Evolutionary conservation across 2,888 invertebrate genomes (phyloP).

Genomic region (Nymphalis polychloros): DNA sequence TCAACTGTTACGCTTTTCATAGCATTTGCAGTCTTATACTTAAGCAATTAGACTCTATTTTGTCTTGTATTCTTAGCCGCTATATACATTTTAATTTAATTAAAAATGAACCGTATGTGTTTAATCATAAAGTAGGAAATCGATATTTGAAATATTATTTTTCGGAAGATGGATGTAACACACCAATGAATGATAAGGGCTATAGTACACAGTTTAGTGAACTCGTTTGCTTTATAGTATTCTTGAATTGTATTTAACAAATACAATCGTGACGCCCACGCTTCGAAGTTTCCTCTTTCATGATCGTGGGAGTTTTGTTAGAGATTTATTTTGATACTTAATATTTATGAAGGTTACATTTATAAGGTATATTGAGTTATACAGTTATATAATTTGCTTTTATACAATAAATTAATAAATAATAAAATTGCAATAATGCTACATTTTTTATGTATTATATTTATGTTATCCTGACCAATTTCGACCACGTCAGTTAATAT

Average conservation of each 20-base stretch:
- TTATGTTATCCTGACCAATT: too few species aligned
- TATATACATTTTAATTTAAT: too few species aligned
- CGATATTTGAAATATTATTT: not conserved
- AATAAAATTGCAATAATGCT: not conserved
- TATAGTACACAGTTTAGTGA: not conserved
- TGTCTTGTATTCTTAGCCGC: not conserved
- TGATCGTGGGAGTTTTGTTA: constrained; percentile 5
- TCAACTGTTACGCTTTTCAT: not conserved
- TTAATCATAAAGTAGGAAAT: not conserved
- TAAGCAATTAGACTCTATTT: not conserved
- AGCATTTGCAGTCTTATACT: constrained; percentile 9
- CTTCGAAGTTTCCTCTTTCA: not conserved
- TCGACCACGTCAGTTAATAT: too few species aligned
- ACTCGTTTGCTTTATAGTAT: not conserved
- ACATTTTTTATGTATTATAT: too few species aligned
- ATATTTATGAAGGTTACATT: not conserved
- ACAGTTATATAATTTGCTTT: not conserved
- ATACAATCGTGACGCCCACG: constrained; percentile 7
- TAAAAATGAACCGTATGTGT: not conserved
- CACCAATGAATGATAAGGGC: not conserved
- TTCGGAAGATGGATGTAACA: not conserved
- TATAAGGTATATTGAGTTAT: not conserved
- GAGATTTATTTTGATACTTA: constrained; percentile 3
- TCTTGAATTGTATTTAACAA: not conserved
- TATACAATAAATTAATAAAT: not conserved